Conservation (phyloP, 2,797 vertebrate genomes). For the Merluccius polli region DNA sequence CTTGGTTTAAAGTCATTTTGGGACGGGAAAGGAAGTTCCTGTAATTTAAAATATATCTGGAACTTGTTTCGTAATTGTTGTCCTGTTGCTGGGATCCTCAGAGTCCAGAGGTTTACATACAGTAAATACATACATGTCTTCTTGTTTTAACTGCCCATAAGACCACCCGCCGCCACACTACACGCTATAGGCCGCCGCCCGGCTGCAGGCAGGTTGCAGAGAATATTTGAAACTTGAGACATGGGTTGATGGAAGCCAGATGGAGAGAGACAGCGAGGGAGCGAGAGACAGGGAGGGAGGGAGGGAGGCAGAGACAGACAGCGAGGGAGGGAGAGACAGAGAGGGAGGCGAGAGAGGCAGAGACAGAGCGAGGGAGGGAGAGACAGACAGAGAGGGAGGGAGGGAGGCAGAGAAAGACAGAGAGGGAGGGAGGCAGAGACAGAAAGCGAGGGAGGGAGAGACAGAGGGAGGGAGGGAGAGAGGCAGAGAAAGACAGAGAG, state of each 20-base stretch:
- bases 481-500: background rate
- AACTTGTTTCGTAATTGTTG: no score
- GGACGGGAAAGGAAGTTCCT: no score
- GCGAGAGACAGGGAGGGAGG: slow-evolving; percentile 7
- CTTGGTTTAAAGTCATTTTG: no score
- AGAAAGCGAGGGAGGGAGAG: background rate
- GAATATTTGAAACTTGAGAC: slow-evolving; percentile 34
- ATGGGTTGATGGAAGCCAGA: slow-evolving; percentile 30
- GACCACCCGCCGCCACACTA: background rate
- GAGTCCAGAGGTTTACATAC: background rate
- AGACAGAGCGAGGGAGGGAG: background rate
- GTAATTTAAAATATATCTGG: no score
- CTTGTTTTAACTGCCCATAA: slow-evolving; percentile 14
- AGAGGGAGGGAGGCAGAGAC: background rate
- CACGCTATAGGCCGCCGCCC: no score
- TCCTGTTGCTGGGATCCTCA: no score
- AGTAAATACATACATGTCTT: background rate
- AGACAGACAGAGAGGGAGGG: background rate
- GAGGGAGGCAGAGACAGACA: no score
- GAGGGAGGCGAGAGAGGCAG: slow-evolving; percentile 11
- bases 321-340: background rate
- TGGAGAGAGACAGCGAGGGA: slow-evolving; percentile 12
- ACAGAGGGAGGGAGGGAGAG: background rate
- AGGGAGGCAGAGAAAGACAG: background rate
- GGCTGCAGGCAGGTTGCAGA: background rate